phyloP scores from a whole-genome alignment of 2,113 vertebrate species.

The Merops nubicus region DNA sequence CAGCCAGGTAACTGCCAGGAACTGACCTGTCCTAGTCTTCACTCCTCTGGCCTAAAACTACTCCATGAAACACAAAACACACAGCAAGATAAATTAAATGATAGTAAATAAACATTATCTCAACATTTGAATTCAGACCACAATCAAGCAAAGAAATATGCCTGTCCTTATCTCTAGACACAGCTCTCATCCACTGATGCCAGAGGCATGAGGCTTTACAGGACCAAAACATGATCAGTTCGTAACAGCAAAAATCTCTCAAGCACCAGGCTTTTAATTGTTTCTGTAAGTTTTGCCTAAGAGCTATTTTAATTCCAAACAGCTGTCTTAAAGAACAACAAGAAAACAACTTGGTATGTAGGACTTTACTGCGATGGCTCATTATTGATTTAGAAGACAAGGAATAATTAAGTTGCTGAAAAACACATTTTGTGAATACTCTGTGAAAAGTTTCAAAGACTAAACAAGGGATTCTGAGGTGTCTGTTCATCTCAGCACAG shows the following conservation, averaged over 20 bases:
- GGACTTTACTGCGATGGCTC: conserved; percentile 4
- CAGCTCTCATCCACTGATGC: not conserved
- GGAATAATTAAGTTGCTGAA: not conserved
- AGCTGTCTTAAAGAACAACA: conserved; percentile 32
- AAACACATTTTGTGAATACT: not conserved
- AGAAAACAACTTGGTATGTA: conserved; percentile 14
- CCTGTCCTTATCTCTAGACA: conserved; percentile 10
- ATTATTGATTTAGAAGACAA: conserved; percentile 24
- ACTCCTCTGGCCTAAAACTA: not conserved
- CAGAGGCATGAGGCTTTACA: not conserved
- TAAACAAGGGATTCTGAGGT: not conserved
- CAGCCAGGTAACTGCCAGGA: not conserved
- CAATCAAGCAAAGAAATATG: not conserved
- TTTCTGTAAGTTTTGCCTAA: conserved; percentile 26
- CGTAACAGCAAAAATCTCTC: conserved; percentile 34
- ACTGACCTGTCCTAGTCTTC: not conserved
- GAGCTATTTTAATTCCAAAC: conserved; percentile 54
- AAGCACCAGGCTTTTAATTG: conserved; percentile 48
- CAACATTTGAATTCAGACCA: not conserved
- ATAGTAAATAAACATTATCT: not conserved
- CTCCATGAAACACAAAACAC: not conserved
- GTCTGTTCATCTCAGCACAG: not conserved
- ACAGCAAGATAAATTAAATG: not conserved
- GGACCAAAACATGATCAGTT: not conserved
- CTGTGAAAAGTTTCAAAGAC: not conserved